phyloP scores from a whole-genome alignment of 2,888 invertebrate genomes.

The Tubulanus polymorphus region DNA sequence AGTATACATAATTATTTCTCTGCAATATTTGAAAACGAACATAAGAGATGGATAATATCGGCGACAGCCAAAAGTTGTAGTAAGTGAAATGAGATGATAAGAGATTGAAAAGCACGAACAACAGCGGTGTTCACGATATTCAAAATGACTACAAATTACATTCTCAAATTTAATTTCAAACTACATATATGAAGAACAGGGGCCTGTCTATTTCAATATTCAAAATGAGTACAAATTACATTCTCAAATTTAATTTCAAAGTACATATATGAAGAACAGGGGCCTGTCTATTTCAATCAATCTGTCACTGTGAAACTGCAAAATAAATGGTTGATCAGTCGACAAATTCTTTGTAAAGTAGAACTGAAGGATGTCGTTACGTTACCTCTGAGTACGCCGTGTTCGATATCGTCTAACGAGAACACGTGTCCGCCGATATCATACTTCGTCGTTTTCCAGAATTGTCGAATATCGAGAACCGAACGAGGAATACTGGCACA shows the following conservation, averaged over 20 bases:
- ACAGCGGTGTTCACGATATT: too few relatives aligned
- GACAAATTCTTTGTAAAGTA: neutral
- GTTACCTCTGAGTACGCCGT: conserved; percentile 52
- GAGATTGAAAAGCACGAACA: too few relatives aligned
- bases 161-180: too few relatives aligned
- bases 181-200: neutral
- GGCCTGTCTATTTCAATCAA: neutral
- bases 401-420: conserved; percentile 55
- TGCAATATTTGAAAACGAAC: too few relatives aligned
- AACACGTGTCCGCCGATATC: conserved; percentile 43
- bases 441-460: conserved; percentile 53
- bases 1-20: too few relatives aligned
- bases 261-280: neutral
- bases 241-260: too few relatives aligned
- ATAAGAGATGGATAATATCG: too few relatives aligned
- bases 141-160: too few relatives aligned
- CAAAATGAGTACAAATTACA: too few relatives aligned
- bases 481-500: conserved; percentile 37
- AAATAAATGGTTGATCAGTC: neutral
- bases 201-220: neutral
- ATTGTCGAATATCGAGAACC: conserved; percentile 48
- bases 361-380: neutral
- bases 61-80: too few relatives aligned
- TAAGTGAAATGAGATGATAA: too few relatives aligned
- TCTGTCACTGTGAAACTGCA: neutral